A percentile compares a stretch with the other conserved stretches of the same genome.
These are phyloP conservation scores for Pammene fasciana DNA, from an alignment of 2,888 invertebrate species.

Conservation along the genomic window DNA sequence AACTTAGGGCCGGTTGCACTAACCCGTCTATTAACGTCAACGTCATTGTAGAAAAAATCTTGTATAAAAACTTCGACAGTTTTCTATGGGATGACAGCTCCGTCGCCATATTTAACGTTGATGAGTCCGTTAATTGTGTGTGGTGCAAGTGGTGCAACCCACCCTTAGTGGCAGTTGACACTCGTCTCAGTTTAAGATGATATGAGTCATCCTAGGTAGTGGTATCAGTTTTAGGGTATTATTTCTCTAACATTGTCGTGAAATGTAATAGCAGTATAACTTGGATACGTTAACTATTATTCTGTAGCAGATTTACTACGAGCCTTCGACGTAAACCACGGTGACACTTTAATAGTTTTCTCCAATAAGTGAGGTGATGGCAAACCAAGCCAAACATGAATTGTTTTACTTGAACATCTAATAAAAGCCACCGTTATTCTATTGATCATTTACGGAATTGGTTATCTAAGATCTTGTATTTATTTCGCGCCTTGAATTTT, in stretches of 20 bases:
- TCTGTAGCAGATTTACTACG: conserved; percentile 49
- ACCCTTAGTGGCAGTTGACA: background rate
- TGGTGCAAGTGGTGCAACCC: no score
- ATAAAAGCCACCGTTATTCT: no score
- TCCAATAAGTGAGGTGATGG: conserved; percentile 12
- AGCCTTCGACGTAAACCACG: conserved; percentile 49
- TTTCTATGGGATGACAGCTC: no score
- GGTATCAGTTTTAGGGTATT: background rate
- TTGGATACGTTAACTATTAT: conserved; percentile 43
- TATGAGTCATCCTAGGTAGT: background rate
- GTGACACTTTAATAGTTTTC: conserved; percentile 33
- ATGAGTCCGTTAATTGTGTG: no score
- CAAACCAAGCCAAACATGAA: background rate
- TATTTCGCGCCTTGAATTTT: no score
- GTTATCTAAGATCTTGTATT: no score
- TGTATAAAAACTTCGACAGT: no score
- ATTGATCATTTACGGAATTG: no score
- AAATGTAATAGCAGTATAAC: conserved; percentile 48
- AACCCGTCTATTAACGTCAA: no score
- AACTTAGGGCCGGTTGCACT: no score
- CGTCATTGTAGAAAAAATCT: no score
- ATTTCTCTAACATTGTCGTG: conserved; percentile 42
- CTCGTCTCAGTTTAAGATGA: background rate
- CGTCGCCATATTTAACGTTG: no score
- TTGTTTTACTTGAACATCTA: background rate